Base-by-base conservation (phyloP, 2,888 invertebrate species). In the Apodemia hepburni region DNA sequence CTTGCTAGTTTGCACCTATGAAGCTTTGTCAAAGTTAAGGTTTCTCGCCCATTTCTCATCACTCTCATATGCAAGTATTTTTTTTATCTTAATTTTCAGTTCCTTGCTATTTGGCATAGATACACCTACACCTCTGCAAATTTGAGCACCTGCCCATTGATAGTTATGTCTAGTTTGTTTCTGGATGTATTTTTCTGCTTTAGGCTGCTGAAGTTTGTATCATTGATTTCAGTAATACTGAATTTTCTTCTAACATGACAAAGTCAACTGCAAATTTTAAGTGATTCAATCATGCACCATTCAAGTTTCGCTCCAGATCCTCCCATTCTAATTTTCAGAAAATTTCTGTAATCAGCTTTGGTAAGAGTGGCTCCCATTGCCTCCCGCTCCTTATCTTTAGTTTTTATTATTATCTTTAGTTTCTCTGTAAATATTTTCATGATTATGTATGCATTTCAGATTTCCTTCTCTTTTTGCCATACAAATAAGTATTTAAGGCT, bases 221-320 rank as follows among this genome's bases (percentile, higher is more conserved):
- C 64, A 66, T 66, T 17, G 58, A n/a, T 54, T 63, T 63, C 22
- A 66, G 33, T 57, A 35, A 29, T 45, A 7, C 49, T 60, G 63
- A 64, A 45, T 64, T 42, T 38, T 66, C 66, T 58, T 66, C 63
- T 22, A 66, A 54, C n/a, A 58, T n/a, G 2, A 58, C 58, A 58
- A 66, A 45, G 58, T 66, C 64, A 60, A 65, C 66, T 2, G 64
- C 65, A 60, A 64, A 65, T 65, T 62, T 68, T 15, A 65, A 54
- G 27, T 62, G 63, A 22, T 54, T 63, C 17, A 63, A 54, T 49
- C 63, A 49, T 54, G 17, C 33, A 42, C 61, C 60, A 33, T 61
- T 61, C 15, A 59, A 59, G 59, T 59, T 64, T 9, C 61, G 61
- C 15, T 6, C 29, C 6, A 29, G 29, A 29, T 29, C 29, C 29